Percentiles rank a stretch among this genome's conserved stretches.
phyloP scores from a whole-genome alignment of 1,140 invertebrate genomes.

The Brachionus rotundiformis region DNA sequence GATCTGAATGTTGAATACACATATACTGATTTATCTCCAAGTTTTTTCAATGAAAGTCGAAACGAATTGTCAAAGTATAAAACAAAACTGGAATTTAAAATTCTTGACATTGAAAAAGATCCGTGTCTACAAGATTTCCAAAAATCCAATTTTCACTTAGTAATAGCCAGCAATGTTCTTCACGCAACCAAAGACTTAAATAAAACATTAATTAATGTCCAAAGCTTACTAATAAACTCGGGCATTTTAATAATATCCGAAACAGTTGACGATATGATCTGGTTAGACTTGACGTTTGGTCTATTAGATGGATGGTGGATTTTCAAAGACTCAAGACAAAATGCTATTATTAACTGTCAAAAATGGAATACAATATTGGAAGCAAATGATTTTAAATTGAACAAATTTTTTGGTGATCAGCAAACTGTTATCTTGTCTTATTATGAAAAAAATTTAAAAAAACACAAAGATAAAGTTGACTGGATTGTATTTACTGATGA shows the following conservation, averaged over 20 bases:
- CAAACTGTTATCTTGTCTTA: background rate
- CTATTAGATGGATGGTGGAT: background rate
- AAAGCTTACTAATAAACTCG: background rate
- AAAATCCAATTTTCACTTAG: background rate
- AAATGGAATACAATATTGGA: background rate
- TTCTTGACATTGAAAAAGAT: background rate
- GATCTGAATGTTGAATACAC: background rate
- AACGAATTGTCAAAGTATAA: background rate
- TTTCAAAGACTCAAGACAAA: background rate
- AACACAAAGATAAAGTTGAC: background rate
- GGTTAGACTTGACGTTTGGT: slow-evolving; percentile 3
- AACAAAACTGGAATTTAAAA: background rate
- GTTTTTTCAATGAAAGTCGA: background rate
- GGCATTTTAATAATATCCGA: background rate
- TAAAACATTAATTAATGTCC: background rate
- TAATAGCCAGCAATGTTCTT: background rate
- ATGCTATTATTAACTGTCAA: background rate
- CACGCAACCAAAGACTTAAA: background rate
- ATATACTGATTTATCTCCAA: background rate
- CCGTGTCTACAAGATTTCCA: background rate
- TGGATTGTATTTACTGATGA: background rate
- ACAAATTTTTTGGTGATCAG: background rate
- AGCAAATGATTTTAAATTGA: background rate
- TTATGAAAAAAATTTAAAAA: background rate
- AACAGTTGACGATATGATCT: background rate